Base-by-base conservation (phyloP, 2,113 vertebrate species). In the Bubalus kerabau region DNA sequence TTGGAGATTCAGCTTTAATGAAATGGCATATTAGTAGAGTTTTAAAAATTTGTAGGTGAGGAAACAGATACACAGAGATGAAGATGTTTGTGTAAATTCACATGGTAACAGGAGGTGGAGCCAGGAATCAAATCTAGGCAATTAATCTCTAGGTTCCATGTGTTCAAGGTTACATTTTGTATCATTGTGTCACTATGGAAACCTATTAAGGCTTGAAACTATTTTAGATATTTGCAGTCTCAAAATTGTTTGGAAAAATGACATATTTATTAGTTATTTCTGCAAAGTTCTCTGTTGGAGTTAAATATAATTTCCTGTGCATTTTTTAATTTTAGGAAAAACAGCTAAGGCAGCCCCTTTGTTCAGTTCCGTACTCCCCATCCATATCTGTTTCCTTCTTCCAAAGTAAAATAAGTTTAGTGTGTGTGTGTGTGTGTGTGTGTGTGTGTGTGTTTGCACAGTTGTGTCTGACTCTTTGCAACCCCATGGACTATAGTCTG, bases 321-420 rank as follows among this genome's bases (percentile, higher is more conserved):
- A 81, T 62, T 64, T 43, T 87, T 92, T 48, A 32, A 59, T 36
- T 52, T 2, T 36, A 50, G 64, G 56, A 30, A 60, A 56, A 96
- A 85, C 36, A 11, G 1, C 21, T 43, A n/a, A 78, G 3, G 21
- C 5, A 24, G 7, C 10, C 7, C 5, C 8, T 30, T 90, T 2
- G 3, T 40, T 3, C 13, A 40, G 4, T 62, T 19, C 32, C 4
- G 5, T 2, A 21, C 0, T 40, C 16, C 32, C 59, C 3, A 71
- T 0, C 23, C 15, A 1, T n/a, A 6, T 82, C 1, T 48, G 1
- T 28, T 82, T 32, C 12, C 36, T 36, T 86, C 67, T 60, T 62
- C 43, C 1, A 6, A 30, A 81, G 36, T 11, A 62, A 76, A 91
- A 92, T 9, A 67, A 43, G 17, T 43, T 11, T 26, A 82, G n/a